Percentiles rank a stretch among this genome's conserved stretches.
phyloP scores from a whole-genome alignment of 1,140 invertebrate genomes.

The Neodiprion lecontei region DNA sequence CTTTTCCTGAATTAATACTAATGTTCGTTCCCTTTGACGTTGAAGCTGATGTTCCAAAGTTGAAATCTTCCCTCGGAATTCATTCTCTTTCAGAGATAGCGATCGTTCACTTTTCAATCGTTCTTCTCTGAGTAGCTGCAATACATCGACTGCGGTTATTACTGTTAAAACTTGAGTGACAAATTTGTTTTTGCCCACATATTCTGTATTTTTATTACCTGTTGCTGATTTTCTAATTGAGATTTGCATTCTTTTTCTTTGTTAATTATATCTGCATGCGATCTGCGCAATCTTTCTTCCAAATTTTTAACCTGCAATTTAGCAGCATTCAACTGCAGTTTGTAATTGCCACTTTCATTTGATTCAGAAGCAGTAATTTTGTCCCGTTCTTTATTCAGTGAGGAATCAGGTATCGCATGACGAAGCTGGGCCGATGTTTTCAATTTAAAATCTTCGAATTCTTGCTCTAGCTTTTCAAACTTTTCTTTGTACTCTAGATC shows the following conservation, averaged over 20 bases:
- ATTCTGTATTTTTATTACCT: slow-evolving; percentile 39
- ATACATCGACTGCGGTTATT: slow-evolving; percentile 15
- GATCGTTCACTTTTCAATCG: slow-evolving; percentile 45
- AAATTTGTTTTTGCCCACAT: background rate
- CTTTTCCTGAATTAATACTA: slow-evolving; percentile 79
- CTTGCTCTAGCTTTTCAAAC: slow-evolving; percentile 55
- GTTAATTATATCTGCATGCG: slow-evolving; percentile 69
- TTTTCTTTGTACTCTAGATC: slow-evolving; percentile 60
- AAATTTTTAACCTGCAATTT: slow-evolving; percentile 68
- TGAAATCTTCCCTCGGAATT: slow-evolving; percentile 66
- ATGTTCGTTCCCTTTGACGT: slow-evolving; percentile 79
- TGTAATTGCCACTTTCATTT: slow-evolving; percentile 47
- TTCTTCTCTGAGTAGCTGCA: slow-evolving; percentile 63
- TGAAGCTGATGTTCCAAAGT: slow-evolving; percentile 78
- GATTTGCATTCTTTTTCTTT: slow-evolving; percentile 63
- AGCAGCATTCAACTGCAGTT: slow-evolving; percentile 58
- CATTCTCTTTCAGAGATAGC: slow-evolving; percentile 55
- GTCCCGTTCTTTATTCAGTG: slow-evolving; percentile 29
- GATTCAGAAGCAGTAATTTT: slow-evolving; percentile 40
- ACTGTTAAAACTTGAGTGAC: slow-evolving; percentile 6
- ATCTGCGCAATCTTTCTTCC: slow-evolving; percentile 69
- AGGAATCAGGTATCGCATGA: slow-evolving; percentile 51
- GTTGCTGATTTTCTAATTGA: slow-evolving; percentile 60
- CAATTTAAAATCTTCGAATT: slow-evolving; percentile 59
- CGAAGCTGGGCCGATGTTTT: slow-evolving; percentile 51